A percentile compares a stretch with the other conserved stretches of the same genome.
Conservation (phyloP, 2,113 vertebrate species). For the Rhea pennata region DNA sequence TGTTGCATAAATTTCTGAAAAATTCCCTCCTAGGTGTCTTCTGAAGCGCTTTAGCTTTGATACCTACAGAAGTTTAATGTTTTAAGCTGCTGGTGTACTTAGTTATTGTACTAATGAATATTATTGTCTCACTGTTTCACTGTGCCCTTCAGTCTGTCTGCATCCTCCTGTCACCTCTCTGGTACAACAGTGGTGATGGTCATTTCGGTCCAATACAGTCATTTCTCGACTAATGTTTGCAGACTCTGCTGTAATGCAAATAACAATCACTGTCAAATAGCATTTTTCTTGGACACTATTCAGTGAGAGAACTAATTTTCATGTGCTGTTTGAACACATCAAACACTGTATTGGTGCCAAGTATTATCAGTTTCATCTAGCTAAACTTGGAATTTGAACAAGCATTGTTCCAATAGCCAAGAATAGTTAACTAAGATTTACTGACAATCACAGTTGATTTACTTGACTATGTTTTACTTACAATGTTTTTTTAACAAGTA, state of each 20-base stretch:
- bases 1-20: neutral
- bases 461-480: neutral
- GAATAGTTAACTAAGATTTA: neutral
- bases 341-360: neutral
- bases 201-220: neutral
- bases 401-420: neutral
- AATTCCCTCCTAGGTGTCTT: neutral
- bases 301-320: neutral
- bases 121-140: neutral
- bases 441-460: neutral
- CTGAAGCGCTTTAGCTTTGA: neutral
- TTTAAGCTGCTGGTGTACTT: neutral
- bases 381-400: neutral
- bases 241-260: neutral
- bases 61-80: neutral
- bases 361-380: neutral
- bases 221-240: neutral
- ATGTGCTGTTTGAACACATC: neutral
- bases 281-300: rapidly evolving
- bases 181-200: rapidly evolving
- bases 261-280: neutral
- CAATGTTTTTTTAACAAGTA: neutral
- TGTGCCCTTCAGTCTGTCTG: neutral
- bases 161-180: neutral
- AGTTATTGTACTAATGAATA: neutral